Evolutionary conservation across 2,113 vertebrate species (phyloP).

Genomic region (Daboia siamensis): DNA sequence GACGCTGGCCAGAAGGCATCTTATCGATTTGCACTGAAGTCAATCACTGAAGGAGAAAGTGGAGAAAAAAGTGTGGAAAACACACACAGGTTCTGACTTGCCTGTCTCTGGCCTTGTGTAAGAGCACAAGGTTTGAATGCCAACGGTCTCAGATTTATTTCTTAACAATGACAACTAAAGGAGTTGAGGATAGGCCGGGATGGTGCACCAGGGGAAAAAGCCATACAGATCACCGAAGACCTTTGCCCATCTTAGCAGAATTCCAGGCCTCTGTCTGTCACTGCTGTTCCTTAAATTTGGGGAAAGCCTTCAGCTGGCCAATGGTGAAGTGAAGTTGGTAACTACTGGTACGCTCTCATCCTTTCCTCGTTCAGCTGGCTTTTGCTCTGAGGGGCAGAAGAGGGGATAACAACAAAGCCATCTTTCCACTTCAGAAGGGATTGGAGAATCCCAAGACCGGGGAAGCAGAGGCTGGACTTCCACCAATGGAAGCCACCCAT

Average conservation of each 20-base stretch:
- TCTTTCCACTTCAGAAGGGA: background rate
- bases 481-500: background rate
- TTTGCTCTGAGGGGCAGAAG: background rate
- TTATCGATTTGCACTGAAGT: background rate
- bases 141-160: background rate
- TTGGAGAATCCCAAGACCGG: background rate
- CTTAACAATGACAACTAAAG: background rate
- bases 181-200: background rate
- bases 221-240: background rate
- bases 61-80: background rate
- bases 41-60: background rate
- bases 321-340: background rate
- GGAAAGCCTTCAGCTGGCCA: background rate
- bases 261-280: background rate
- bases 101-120: background rate
- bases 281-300: background rate
- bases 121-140: background rate
- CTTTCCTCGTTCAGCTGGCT: background rate
- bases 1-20: background rate
- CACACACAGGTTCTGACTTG: background rate
- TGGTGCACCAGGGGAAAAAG: background rate
- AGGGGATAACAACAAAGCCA: background rate
- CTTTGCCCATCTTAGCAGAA: background rate
- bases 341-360: background rate
- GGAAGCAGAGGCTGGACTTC: background rate